Evolutionary conservation across 2,888 invertebrate species (phyloP).

Genomic region (Oscheius sp.): DNA sequence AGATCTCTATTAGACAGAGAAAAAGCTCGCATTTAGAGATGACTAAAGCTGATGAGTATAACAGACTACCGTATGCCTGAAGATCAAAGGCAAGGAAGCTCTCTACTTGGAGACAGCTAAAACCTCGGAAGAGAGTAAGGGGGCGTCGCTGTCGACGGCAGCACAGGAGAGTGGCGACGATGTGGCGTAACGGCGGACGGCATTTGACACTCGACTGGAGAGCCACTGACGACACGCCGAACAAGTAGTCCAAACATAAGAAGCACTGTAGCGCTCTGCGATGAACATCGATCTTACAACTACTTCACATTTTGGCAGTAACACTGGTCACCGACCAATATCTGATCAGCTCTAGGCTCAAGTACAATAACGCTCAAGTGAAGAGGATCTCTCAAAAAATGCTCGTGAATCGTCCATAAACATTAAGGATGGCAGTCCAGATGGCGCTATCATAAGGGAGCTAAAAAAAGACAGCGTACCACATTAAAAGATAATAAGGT

Average conservation of each 20-base stretch:
- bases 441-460: background rate
- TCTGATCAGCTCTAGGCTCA: too few species aligned
- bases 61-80: too few species aligned
- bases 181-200: constrained; percentile 30
- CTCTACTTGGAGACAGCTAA: too few species aligned
- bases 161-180: constrained; percentile 24
- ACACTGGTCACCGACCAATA: background rate
- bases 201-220: constrained; percentile 31
- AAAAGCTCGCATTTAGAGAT: too few species aligned
- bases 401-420: background rate
- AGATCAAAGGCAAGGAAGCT: too few species aligned
- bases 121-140: too few species aligned
- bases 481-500: background rate
- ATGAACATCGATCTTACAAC: constrained; percentile 26
- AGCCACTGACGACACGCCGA: constrained; percentile 28
- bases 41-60: too few species aligned
- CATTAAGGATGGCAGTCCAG: background rate
- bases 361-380: too few species aligned
- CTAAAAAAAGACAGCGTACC: background rate
- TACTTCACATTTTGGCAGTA: constrained; percentile 20
- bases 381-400: background rate
- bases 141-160: constrained; percentile 18
- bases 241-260: constrained; percentile 30
- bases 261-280: constrained; percentile 27
- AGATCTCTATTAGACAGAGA: too few species aligned